phyloP scores from a whole-genome alignment of 2,113 vertebrate genomes.

The Melanocharis versteri region DNA sequence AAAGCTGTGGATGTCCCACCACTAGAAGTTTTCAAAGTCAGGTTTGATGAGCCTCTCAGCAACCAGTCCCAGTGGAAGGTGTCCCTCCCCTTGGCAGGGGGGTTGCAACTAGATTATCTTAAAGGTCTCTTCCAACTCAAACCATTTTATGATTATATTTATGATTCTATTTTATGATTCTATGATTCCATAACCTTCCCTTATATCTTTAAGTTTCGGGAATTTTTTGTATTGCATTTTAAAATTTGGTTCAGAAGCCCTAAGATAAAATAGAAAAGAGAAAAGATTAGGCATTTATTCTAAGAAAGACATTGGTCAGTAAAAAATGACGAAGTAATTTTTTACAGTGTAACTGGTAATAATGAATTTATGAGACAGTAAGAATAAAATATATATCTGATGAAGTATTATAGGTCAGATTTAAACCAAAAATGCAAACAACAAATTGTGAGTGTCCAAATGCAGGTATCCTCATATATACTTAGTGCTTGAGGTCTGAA shows the following conservation, averaged over 20 bases:
- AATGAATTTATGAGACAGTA: neutral
- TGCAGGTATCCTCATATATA: neutral
- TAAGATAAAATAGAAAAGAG: neutral
- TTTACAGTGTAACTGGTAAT: neutral
- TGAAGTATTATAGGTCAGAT: neutral
- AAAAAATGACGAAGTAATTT: neutral
- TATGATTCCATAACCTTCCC: neutral
- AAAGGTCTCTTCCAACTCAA: neutral
- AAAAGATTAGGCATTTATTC: neutral
- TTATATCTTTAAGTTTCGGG: neutral
- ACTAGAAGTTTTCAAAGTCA: neutral
- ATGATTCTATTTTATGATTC: neutral
- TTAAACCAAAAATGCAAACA: neutral
- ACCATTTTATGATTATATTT: neutral
- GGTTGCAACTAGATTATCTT: neutral
- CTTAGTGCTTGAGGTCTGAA: neutral
- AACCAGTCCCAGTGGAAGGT: neutral
- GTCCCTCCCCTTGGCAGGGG: rapidly evolving
- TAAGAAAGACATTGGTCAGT: neutral
- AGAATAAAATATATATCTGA: neutral
- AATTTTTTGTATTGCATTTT: neutral
- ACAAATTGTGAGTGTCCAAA: neutral
- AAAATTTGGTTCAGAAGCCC: neutral
- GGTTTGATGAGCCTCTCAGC: neutral
- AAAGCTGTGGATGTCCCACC: neutral